Conservation (phyloP, 2,113 vertebrate species). For the Tychaedon coryphoeus region DNA sequence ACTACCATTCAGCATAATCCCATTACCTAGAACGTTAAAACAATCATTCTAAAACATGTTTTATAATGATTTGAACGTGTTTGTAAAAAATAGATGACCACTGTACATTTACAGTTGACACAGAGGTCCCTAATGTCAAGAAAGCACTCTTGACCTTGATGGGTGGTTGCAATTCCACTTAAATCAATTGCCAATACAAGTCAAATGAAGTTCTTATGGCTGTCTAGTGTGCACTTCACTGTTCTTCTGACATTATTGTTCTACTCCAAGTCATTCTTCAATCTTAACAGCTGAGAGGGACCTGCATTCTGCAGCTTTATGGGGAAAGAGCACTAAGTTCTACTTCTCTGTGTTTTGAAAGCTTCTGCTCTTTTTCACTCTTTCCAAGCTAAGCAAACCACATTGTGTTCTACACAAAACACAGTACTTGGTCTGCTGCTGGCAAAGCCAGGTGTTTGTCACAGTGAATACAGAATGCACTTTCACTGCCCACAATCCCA, state of each 20-base stretch:
- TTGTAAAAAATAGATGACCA: constrained; percentile 56
- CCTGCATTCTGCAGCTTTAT: constrained; percentile 52
- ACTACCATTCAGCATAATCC: not conserved
- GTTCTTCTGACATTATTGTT: constrained; percentile 58
- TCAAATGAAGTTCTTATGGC: constrained; percentile 54
- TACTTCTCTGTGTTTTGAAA: constrained; percentile 47
- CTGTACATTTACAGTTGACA: constrained; percentile 43
- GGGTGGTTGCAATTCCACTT: constrained; percentile 58
- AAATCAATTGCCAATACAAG: constrained; percentile 57
- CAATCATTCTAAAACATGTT: constrained; percentile 21
- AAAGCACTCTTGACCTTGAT: constrained; percentile 44
- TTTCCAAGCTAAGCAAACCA: not conserved
- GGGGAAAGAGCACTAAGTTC: constrained; percentile 44
- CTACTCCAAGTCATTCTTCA: constrained; percentile 47
- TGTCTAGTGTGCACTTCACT: constrained; percentile 28
- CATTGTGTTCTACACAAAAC: not conserved
- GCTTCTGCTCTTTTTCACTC: not conserved
- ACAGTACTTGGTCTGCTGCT: not conserved
- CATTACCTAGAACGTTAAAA: constrained; percentile 40
- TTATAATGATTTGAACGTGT: constrained; percentile 36
- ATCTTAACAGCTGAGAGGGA: constrained; percentile 57
- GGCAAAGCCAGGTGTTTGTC: not conserved
- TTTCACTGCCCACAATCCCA: not conserved
- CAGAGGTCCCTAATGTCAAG: constrained; percentile 17
- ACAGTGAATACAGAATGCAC: not conserved